Conservation (phyloP, 2,797 vertebrate genomes). For the Argya squamiceps region DNA sequence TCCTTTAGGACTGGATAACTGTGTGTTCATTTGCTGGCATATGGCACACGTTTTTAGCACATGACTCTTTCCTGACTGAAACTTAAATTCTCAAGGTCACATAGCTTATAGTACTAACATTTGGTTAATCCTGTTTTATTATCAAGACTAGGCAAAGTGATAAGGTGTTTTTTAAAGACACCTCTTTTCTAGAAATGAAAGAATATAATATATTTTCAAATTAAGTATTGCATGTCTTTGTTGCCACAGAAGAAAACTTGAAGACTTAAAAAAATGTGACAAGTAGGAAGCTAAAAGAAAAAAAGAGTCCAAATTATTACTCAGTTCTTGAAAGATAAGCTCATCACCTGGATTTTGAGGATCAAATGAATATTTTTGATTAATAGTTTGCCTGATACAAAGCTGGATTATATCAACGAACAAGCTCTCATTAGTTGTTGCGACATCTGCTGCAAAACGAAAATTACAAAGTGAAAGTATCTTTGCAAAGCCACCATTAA, state of each 20-base stretch:
- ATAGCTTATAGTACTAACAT: neutral
- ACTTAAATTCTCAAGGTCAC: neutral
- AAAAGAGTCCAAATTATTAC: neutral
- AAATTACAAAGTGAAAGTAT: neutral
- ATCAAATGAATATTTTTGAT: constrained; percentile 23
- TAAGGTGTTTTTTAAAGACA: neutral
- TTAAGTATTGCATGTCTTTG: neutral
- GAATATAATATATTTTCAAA: neutral
- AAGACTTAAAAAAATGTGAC: neutral
- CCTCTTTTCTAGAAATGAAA: neutral
- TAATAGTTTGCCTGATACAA: neutral
- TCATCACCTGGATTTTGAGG: constrained; percentile 30
- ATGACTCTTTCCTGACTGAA: neutral
- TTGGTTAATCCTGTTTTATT: neutral
- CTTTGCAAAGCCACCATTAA: neutral
- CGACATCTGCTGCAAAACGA: neutral
- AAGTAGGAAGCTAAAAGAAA: neutral
- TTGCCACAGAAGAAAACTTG: neutral
- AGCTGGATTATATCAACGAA: constrained; percentile 44
- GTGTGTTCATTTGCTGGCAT: neutral
- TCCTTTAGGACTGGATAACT: neutral
- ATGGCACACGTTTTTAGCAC: neutral
- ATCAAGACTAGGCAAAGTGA: neutral
- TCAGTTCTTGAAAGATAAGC: neutral
- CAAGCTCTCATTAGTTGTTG: constrained; percentile 3